Evolutionary conservation across 2,888 invertebrate genomes (phyloP), one percentile per base, ranked within the genome.

Genomic region (Chloroclystis v-ata): DNA sequence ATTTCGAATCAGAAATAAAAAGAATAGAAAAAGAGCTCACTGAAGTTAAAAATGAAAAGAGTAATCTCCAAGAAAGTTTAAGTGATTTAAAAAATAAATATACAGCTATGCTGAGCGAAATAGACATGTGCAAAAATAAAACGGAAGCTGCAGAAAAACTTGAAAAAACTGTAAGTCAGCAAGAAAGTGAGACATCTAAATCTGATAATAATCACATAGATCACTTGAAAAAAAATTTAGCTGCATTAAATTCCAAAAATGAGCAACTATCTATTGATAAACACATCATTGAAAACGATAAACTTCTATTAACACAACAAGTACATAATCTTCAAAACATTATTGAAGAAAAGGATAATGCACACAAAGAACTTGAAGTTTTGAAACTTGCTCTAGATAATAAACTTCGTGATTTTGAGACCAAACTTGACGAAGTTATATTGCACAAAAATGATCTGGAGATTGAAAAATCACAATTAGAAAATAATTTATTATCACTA

Each of bases 1-100:
- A 86, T 5, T 83, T 92, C 62, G 90, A 91, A 64, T 87, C 89
- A 37, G 90, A 91, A 74, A 89, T 92, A 37, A 75, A 85, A 37
- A 89, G 87, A 43, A 83, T 91, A 61, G 88, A 90, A 60, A 83
- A 82, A 35, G 89, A 91, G 57, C 74, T 92, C 6, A 73, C 82
- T 24, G 78, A 78, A 37, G 82, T 89, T 0, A 76, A 62, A 47
- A 58, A 56, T 13, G 86, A 89, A 58, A 87, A 84, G 65, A 81
- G 79, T 24, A 75, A 80, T 30, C 69, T 90, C 0, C 87, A 89
- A 56, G 85, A 87, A 37, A 89, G 89, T 52, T 79, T 91, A 44
- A 79, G 78, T 43, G 84, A 84, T 46, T 74, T 91, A 30, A 89
- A 87, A 72, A 76, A 75, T 24, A 90, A 90, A 52, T 90, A 90